These are phyloP conservation scores for Condylura cristata DNA, from an alignment of 2,113 vertebrate genomes.

Conservation along the genomic window DNA sequence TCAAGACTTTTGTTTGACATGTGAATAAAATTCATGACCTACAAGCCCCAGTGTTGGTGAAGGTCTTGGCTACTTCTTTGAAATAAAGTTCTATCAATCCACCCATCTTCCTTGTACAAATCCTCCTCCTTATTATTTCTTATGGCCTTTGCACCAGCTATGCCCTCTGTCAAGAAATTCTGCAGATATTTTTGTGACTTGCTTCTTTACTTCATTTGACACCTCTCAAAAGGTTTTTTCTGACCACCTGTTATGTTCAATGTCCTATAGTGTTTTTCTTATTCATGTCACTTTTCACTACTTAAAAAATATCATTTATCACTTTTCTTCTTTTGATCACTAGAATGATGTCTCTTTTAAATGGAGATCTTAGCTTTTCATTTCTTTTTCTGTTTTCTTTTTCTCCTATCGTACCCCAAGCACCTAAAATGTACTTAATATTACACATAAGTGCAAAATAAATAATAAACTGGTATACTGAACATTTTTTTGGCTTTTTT, in stretches of 20 bases:
- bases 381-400: neutral
- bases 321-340: neutral
- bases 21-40: neutral
- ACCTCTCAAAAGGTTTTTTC: neutral
- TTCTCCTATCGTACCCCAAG: neutral
- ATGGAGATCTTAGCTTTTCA: neutral
- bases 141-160: neutral
- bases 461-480: neutral
- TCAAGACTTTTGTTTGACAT: neutral
- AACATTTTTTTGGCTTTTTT: neutral
- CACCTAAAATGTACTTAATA: neutral
- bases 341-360: neutral
- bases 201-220: neutral
- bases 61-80: neutral
- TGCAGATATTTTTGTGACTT: neutral
- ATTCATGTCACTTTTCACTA: neutral
- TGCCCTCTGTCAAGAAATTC: neutral
- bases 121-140: neutral
- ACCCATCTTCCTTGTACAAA: neutral
- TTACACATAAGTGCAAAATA: neutral
- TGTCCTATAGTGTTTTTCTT: neutral
- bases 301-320: neutral
- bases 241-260: neutral
- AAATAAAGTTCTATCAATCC: neutral
- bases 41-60: neutral